Evolutionary conservation across 2,797 vertebrate species (phyloP), one percentile per base, ranked within the genome.

Genomic region (Melopsittacus undulatus): DNA sequence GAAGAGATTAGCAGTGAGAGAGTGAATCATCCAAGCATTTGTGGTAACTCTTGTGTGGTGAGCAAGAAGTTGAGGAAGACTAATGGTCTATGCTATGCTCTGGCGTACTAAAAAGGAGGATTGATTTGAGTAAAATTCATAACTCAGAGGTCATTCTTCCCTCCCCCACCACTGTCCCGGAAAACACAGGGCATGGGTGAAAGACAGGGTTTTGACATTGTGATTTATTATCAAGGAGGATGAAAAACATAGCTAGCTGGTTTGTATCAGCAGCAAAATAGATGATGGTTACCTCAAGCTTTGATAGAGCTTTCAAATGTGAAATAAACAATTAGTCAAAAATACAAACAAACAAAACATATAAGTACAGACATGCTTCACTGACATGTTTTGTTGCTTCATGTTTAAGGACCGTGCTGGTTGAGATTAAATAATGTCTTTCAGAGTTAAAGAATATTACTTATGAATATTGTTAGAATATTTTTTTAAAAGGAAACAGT

Each of bases 21-120:
- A 75, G 29, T 96, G 94, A 96, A 68, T 97, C 96, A 95, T 48
- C 83, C 19, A 1, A 63, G 70, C n/a, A 0, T 42, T 52, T 90
- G 91, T 89, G 92, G 84, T 95, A 87, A 74, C 83, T 81, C 63
- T n/a, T 24, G 18, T 32, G 42, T 43, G 48, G 29, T 52, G 48
- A 95, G 46, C 87, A 68, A 59, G 72, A 87, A 79, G 52, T 45
- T 83, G 59, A 89, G 76, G 64, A 40, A 48, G 74, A 36, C 45
- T 6, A 14, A 4, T 10, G 74, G 48, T 49, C 89, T 30, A 4
- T 72, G 23, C n/a, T 49, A 1, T 59, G 9, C 66, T 59, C 64
- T 32, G 36, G 13, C 80, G 17, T 67, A 32, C 52, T 69, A 11
- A 81, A 38, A 67, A 62, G 77, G 14, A 83, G 11, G 76, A 26